A percentile compares a stretch with the other conserved stretches of the same genome.
Conservation (phyloP, 2,888 invertebrate species). For the Malachius bipustulatus region DNA sequence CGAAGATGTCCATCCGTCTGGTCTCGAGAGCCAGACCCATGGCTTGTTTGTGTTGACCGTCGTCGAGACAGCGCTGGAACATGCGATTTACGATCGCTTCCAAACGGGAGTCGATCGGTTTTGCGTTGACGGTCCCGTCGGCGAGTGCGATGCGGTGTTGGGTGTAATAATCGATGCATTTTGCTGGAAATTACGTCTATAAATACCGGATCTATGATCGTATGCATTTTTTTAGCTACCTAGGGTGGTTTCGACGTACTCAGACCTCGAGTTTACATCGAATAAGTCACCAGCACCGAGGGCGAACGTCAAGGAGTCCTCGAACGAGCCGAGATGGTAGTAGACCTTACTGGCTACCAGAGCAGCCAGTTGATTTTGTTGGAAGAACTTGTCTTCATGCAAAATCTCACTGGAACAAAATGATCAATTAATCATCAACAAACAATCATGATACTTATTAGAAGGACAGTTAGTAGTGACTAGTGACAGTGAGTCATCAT, state of each 20-base stretch:
- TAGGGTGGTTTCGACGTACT: constrained; percentile 94
- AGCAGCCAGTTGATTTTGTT: constrained; percentile 85
- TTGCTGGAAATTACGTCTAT: constrained; percentile 46
- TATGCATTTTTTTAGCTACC: constrained; percentile 35
- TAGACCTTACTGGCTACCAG: constrained; percentile 97
- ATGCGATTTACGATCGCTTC: constrained; percentile 93
- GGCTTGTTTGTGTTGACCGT: constrained; percentile 90
- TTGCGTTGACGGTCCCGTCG: constrained; percentile 52
- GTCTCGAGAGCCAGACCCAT: constrained; percentile 94
- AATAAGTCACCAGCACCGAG: constrained; percentile 91
- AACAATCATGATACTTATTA: no score
- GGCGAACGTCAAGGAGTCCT: constrained; percentile 94
- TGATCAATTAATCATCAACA: no score
- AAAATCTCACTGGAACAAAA: constrained; percentile 63
- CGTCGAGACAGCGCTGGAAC: constrained; percentile 92
- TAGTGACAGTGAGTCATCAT: no score
- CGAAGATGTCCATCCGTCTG: constrained; percentile 92
- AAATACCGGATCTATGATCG: constrained; percentile 6
- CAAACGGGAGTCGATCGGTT: constrained; percentile 66
- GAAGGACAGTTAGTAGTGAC: no score
- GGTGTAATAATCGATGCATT: constrained; percentile 95
- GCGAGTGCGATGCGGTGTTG: constrained; percentile 69
- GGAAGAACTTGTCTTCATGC: constrained; percentile 82
- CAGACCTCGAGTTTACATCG: constrained; percentile 85
- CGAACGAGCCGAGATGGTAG: constrained; percentile 93